Conservation (phyloP, 2,888 invertebrate species). For the Anagyrus pseudococci region DNA sequence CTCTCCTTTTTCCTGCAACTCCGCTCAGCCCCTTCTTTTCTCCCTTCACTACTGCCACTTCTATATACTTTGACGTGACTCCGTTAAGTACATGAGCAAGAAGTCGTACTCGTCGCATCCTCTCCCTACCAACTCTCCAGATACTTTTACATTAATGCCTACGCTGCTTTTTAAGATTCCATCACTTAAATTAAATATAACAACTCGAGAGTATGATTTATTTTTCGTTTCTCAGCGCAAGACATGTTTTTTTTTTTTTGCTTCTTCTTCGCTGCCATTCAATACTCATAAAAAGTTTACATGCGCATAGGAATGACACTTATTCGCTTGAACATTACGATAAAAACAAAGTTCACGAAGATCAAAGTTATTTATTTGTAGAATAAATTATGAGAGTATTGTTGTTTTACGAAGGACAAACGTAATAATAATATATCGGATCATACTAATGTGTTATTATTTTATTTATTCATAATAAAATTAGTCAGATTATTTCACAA, state of each 20-base stretch:
- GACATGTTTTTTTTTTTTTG: background rate
- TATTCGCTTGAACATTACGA: too few species aligned
- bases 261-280: background rate
- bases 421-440: too few species aligned
- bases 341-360: too few species aligned
- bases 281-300: too few species aligned
- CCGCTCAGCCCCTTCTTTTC: conserved; percentile 55
- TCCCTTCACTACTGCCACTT: conserved; percentile 48
- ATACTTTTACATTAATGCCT: conserved; percentile 36
- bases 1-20: conserved; percentile 58
- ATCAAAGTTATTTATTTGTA: too few species aligned
- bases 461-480: too few species aligned
- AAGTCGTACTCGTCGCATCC: conserved; percentile 27
- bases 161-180: conserved; percentile 24
- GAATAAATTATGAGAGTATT: too few species aligned
- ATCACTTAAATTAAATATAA: conserved; percentile 24
- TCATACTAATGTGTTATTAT: too few species aligned
- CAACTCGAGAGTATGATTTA: too few species aligned
- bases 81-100: conserved; percentile 28
- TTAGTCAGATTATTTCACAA: too few species aligned
- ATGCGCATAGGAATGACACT: too few species aligned
- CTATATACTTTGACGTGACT: conserved; percentile 35
- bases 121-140: conserved; percentile 12
- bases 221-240: background rate
- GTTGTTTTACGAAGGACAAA: too few species aligned